These are phyloP conservation scores for Tachysurus vachellii DNA, from an alignment of 2,113 vertebrate genomes.

Conservation along the genomic window DNA sequence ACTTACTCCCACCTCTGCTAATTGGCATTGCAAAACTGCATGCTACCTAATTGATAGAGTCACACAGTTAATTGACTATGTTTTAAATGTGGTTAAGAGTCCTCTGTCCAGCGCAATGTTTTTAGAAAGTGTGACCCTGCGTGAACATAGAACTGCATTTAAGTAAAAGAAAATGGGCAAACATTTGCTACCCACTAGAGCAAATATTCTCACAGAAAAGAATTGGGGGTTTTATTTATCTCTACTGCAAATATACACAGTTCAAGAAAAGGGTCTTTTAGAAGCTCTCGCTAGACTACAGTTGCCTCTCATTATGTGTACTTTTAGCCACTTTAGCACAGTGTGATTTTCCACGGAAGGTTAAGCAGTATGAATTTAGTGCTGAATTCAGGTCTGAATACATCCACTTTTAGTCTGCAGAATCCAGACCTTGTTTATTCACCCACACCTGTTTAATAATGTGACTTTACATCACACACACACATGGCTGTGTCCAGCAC, in stretches of 20 bases:
- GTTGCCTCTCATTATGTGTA: slow-evolving; percentile 44
- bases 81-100: slow-evolving; percentile 8
- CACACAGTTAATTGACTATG: not conserved
- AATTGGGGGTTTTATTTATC: slow-evolving; percentile 24
- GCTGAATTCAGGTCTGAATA: slow-evolving; percentile 35
- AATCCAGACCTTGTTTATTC: slow-evolving; percentile 15
- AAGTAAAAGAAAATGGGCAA: not conserved
- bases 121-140: not conserved
- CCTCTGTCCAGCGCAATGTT: not conserved
- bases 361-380: slow-evolving; percentile 41
- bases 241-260: slow-evolving; percentile 27
- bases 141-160: slow-evolving; percentile 22
- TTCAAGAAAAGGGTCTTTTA: slow-evolving; percentile 20
- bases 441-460: not conserved
- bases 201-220: slow-evolving; percentile 12
- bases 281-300: not conserved
- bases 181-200: slow-evolving; percentile 4
- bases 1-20: too few species aligned
- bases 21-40: not conserved
- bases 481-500: not conserved
- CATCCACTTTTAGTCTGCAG: not conserved
- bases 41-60: not conserved
- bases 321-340: slow-evolving; percentile 36
- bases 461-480: not conserved
- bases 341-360: slow-evolving; percentile 50